Percentiles rank a stretch among this genome's conserved stretches.
Evolutionary conservation across 2,113 vertebrate species (phyloP).

Genomic region (Hyaena hyaena): DNA sequence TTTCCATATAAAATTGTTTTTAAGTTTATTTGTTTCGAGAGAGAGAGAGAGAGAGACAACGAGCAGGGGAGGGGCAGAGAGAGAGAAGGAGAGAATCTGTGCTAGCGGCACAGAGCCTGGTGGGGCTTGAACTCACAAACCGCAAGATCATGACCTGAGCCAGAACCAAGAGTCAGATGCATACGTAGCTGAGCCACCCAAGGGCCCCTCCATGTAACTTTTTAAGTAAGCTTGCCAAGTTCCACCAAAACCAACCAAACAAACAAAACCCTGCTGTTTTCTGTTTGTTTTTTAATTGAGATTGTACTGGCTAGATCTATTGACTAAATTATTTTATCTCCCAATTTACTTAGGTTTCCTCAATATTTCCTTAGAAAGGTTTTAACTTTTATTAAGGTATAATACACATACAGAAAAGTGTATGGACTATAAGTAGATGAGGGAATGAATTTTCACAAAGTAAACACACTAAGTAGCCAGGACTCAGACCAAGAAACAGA

Average conservation of each 20-base stretch:
- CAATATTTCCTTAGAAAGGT: neutral
- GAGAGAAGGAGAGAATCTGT: too few species aligned
- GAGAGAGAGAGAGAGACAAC: too few species aligned
- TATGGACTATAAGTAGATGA: neutral
- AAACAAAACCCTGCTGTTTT: neutral
- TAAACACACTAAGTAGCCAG: neutral
- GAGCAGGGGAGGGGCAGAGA: too few species aligned
- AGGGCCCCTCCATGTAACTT: neutral
- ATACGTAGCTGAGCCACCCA: too few species aligned
- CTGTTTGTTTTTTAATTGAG: neutral
- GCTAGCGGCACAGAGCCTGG: too few species aligned
- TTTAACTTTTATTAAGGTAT: neutral
- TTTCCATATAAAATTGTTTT: neutral
- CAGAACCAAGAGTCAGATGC: too few species aligned
- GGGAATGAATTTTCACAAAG: slow-evolving; percentile 19
- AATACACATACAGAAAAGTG: neutral
- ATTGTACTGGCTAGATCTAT: neutral
- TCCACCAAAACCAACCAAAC: neutral
- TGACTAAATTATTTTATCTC: neutral
- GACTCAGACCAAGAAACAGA: neutral
- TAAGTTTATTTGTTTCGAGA: too few species aligned
- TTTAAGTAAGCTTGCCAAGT: neutral
- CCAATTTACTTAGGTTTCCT: neutral
- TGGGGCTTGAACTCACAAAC: too few species aligned
- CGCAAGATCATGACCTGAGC: too few species aligned